phyloP scores from a whole-genome alignment of 2,888 invertebrate genomes.

The Itoplectis maculator region DNA sequence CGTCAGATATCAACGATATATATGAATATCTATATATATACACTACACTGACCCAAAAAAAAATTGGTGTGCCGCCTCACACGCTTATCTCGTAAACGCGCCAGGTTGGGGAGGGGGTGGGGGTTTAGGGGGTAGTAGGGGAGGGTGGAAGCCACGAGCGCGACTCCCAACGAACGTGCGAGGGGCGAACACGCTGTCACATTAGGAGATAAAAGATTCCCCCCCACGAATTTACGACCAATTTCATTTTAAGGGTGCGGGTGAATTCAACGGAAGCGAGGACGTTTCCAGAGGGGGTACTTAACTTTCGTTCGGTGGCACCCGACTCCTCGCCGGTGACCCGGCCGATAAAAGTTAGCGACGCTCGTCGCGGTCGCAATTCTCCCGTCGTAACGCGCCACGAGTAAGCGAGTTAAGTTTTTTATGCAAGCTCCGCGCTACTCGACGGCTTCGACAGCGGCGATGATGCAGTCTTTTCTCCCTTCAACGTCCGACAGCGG shows the following conservation, averaged over 20 bases:
- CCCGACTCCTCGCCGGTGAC: conserved; percentile 4
- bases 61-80: not conserved
- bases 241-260: conserved; percentile 50
- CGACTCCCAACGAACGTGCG: not conserved
- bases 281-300: conserved; percentile 26
- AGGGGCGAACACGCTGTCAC: conserved; percentile 35
- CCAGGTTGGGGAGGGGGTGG: no score
- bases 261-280: conserved; percentile 10
- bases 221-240: conserved; percentile 48
- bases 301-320: conserved; percentile 38
- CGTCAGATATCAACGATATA: conserved; percentile 10
- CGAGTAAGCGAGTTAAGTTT: conserved; percentile 36
- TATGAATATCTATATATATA: no score
- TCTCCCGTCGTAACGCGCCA: conserved; percentile 5
- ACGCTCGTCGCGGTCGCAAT: conserved; percentile 29
- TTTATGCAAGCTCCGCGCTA: conserved; percentile 16
- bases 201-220: conserved; percentile 54
- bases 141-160: not conserved
- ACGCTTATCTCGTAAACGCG: conserved; percentile 38
- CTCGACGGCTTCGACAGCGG: not conserved
- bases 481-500: not conserved
- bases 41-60: not conserved
- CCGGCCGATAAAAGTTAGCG: conserved; percentile 48
- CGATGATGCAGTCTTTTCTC: conserved; percentile 13
- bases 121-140: no score